Evolutionary conservation across 1,140 invertebrate species (phyloP).

Genomic region (Capitella teleta): DNA sequence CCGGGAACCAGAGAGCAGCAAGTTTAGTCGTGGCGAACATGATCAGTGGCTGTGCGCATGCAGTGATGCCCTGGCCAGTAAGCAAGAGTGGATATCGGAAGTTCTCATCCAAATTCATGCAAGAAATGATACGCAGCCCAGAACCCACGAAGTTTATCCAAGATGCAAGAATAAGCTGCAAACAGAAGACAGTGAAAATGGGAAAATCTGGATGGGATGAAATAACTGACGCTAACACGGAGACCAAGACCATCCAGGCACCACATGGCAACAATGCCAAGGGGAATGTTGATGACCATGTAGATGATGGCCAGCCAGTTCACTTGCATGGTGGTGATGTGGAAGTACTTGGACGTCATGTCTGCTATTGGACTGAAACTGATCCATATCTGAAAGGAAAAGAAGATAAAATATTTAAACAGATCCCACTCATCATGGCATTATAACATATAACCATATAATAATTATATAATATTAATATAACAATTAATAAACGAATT

Average conservation of each 20-base stretch:
- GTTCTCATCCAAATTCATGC: constrained; percentile 14
- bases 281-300: constrained; percentile 40
- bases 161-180: constrained; percentile 40
- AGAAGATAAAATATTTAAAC: neutral
- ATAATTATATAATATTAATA: neutral
- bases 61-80: constrained; percentile 38
- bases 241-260: constrained; percentile 42
- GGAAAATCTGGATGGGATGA: neutral
- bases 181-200: constrained; percentile 9
- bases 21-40: constrained; percentile 43
- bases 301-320: constrained; percentile 44
- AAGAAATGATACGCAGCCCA: constrained; percentile 35
- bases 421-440: neutral
- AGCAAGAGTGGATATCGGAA: constrained; percentile 21
- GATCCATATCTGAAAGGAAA: constrained; percentile 33
- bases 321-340: constrained; percentile 29
- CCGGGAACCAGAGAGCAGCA: constrained; percentile 43
- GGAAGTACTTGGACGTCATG: constrained; percentile 36
- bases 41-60: constrained; percentile 42
- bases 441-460: neutral
- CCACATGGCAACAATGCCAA: constrained; percentile 44
- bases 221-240: constrained; percentile 33
- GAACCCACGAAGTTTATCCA: constrained; percentile 44
- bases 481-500: neutral
- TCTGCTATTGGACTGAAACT: constrained; percentile 45